Percentiles rank a stretch among this genome's conserved stretches.
phyloP scores from a whole-genome alignment of 2,888 invertebrate species.

The Lagria hirta region DNA sequence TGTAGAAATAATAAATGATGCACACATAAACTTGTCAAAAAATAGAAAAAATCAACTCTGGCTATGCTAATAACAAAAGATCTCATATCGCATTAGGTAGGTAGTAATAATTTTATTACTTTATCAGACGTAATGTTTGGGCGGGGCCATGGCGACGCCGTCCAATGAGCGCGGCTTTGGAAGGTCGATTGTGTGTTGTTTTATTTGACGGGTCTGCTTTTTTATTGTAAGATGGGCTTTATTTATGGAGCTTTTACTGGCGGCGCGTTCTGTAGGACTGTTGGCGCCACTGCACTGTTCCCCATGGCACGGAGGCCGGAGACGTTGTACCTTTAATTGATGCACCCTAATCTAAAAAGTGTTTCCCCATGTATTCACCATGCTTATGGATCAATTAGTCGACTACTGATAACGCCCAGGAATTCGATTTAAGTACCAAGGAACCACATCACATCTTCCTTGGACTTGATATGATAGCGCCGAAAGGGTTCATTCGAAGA shows the following conservation, averaged over 20 bases:
- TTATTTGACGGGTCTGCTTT: conserved; percentile 41
- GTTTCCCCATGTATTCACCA: conserved; percentile 36
- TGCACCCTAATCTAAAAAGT: conserved; percentile 34
- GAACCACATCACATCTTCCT: too few species aligned
- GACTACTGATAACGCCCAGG: conserved; percentile 31
- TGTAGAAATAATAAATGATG: too few species aligned
- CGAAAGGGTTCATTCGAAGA: too few species aligned
- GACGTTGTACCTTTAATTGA: conserved; percentile 29
- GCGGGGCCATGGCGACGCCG: conserved; percentile 17
- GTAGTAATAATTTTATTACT: conserved; percentile 14
- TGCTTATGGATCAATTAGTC: conserved; percentile 41
- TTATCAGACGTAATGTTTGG: conserved; percentile 16
- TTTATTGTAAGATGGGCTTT: conserved; percentile 43
- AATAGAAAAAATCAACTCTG: too few species aligned
- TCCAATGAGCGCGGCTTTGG: conserved; percentile 26
- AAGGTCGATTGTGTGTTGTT: conserved; percentile 30
- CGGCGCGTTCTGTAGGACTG: conserved; percentile 44
- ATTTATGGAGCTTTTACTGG: conserved; percentile 51
- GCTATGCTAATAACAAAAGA: too few species aligned
- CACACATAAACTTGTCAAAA: too few species aligned
- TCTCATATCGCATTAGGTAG: conserved; percentile 7
- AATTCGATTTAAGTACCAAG: too few species aligned
- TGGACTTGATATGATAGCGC: too few species aligned
- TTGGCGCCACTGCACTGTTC: conserved; percentile 45
- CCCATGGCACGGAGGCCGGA: conserved; percentile 12